Evolutionary conservation across 2,888 invertebrate species (phyloP).

Genomic region (Ectemnius lituratus): DNA sequence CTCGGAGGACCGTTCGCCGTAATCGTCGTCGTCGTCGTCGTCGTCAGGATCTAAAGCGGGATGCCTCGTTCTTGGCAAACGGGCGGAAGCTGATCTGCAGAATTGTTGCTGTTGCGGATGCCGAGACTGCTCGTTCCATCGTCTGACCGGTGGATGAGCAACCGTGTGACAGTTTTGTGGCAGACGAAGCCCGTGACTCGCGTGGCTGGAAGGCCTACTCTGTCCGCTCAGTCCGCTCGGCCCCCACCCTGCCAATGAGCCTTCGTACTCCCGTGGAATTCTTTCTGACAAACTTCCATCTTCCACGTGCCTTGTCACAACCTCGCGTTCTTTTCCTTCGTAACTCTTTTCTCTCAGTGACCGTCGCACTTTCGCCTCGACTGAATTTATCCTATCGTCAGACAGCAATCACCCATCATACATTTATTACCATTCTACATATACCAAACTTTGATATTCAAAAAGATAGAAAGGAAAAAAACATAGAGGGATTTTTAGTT

Average conservation of each 20-base stretch:
- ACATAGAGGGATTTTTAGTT: no score
- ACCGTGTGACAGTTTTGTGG: constrained; percentile 56
- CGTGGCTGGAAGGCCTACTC: constrained; percentile 47
- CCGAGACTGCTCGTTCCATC: constrained; percentile 63
- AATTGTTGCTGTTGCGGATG: constrained; percentile 83
- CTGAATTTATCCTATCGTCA: constrained; percentile 52
- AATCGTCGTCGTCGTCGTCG: constrained; percentile 75
- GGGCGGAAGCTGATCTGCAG: constrained; percentile 90
- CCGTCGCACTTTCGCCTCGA: constrained; percentile 67
- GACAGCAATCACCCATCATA: no score
- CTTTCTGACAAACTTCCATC: constrained; percentile 63
- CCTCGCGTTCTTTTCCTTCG: constrained; percentile 58
- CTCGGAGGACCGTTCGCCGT: constrained; percentile 74
- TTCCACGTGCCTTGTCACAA: constrained; percentile 57
- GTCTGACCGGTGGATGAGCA: constrained; percentile 55
- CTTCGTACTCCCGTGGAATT: constrained; percentile 66
- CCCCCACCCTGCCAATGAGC: constrained; percentile 55
- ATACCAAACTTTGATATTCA: no score
- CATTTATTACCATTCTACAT: no score
- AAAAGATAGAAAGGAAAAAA: no score
- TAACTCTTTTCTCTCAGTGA: constrained; percentile 69
- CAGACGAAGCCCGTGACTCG: constrained; percentile 46
- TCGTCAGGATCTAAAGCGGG: constrained; percentile 73
- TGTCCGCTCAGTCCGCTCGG: no score
- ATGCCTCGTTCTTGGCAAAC: constrained; percentile 82